phyloP scores from a whole-genome alignment of 2,888 invertebrate species.

The Machimus atricapillus region DNA sequence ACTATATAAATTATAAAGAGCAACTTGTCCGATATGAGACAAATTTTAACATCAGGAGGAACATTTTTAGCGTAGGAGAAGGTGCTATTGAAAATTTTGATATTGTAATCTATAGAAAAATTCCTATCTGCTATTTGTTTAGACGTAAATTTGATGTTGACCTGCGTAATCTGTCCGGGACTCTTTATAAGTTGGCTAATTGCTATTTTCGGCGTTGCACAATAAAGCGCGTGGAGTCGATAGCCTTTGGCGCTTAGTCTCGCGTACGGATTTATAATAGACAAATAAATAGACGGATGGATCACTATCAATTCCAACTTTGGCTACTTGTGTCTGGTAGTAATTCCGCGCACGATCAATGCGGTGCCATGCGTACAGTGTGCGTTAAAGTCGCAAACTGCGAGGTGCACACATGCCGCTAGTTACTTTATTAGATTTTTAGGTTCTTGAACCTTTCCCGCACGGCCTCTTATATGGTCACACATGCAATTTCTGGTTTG shows the following conservation, averaged over 20 bases:
- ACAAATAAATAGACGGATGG: background rate
- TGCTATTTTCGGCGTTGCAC: slow-evolving; percentile 10
- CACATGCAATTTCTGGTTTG: slow-evolving; percentile 35
- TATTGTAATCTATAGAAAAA: no score
- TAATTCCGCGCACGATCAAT: slow-evolving; percentile 1
- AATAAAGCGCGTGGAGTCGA: slow-evolving; percentile 17
- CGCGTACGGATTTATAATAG: background rate
- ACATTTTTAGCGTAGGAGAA: no score
- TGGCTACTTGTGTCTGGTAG: background rate
- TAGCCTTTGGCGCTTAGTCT: background rate
- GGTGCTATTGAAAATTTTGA: no score
- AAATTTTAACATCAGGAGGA: no score
- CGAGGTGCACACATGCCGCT: background rate
- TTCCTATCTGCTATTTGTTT: no score
- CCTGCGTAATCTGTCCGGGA: background rate
- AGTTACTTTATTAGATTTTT: slow-evolving; percentile 15
- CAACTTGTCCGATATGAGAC: no score
- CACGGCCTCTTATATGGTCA: slow-evolving; percentile 28
- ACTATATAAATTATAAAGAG: no score
- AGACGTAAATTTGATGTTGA: no score
- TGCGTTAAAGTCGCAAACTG: background rate
- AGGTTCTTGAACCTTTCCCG: slow-evolving; percentile 32
- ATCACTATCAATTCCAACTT: background rate
- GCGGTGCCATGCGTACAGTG: background rate
- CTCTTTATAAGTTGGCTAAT: background rate